Conservation (phyloP, 1,140 invertebrate genomes). For the Myzus persicae region DNA sequence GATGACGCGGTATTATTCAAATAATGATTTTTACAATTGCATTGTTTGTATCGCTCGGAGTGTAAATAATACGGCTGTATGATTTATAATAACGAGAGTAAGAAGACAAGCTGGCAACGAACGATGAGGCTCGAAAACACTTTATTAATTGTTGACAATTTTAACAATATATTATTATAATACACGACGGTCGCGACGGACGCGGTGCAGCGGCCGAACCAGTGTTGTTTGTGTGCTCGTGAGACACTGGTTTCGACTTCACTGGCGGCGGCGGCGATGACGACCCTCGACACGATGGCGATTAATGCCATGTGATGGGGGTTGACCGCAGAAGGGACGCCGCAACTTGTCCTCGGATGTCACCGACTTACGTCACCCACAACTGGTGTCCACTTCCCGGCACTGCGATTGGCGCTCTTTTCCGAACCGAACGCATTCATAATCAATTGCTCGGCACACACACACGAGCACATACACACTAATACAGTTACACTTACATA, state of each 20-base stretch:
- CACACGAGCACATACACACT: not conserved
- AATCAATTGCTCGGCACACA: not conserved
- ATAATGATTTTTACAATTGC: not conserved
- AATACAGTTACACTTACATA: not conserved
- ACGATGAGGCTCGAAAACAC: not conserved
- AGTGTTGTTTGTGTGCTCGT: conserved; percentile 20
- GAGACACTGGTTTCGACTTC: conserved; percentile 52
- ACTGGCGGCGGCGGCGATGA: not conserved
- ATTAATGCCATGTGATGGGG: conserved; percentile 56
- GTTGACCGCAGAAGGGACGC: conserved; percentile 56
- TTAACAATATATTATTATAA: not conserved
- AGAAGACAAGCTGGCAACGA: not conserved
- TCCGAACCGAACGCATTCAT: conserved; percentile 35
- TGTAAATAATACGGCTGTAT: not conserved
- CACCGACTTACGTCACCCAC: conserved; percentile 49
- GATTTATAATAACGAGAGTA: not conserved
- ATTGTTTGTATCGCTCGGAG: not conserved
- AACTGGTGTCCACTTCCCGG: conserved; percentile 51
- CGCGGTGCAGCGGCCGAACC: not conserved
- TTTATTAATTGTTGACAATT: not conserved
- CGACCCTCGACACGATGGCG: conserved; percentile 56
- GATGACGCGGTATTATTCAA: not conserved
- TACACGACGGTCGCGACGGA: not conserved
- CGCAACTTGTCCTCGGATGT: conserved; percentile 54
- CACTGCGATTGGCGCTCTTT: conserved; percentile 40